Evolutionary conservation across 1,140 invertebrate species (phyloP), one percentile per base, ranked within the genome.

Genomic region (Glossosoma conforme): DNA sequence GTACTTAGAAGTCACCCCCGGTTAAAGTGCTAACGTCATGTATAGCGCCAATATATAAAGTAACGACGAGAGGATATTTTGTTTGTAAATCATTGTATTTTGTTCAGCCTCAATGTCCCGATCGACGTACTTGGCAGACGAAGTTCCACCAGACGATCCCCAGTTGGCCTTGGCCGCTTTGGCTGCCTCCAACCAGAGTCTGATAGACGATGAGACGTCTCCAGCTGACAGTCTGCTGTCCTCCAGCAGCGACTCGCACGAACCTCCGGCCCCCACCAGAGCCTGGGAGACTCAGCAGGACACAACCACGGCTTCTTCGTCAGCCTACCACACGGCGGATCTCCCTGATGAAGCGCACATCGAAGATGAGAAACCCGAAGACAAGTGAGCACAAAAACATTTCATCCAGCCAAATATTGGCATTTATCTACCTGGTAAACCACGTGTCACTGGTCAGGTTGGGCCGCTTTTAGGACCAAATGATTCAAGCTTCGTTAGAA

Each of bases 151-250:
- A 32, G 86, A 87, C 55, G 86, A 88, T 60, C 80, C 84, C 1
- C 85, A 85, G 42, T 88, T 89, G 35, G 85, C 85, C 0, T 82
- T 86, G 13, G 80, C 86, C 8, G 85, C 85, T 0, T 75, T 82
- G 10, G 82, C 84, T 32, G 80, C 80, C 1, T 85, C 80, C 3
- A 79, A 78, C 1, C 76, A 81, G 44, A 80, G 83, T 37, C 62
- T 84, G 11, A 59, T 83, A 18, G 84, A 86, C 19, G 85, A 88
- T 50, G 86, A 89, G 61, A 86, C 85, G 0, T 88, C 86, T 3
- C 87, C 86, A n/a, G 83, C 84, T 0, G 86, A 87, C 49, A 87
- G 84, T 59, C 64, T 88, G 15, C 80, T 85, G 22, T 85, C 84
- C 56, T 87, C 84, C 50, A 83, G 78, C 1, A 81, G 80, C 10